Evolutionary conservation across 2,113 vertebrate species (phyloP).

Genomic region (Polyodon spathula): DNA sequence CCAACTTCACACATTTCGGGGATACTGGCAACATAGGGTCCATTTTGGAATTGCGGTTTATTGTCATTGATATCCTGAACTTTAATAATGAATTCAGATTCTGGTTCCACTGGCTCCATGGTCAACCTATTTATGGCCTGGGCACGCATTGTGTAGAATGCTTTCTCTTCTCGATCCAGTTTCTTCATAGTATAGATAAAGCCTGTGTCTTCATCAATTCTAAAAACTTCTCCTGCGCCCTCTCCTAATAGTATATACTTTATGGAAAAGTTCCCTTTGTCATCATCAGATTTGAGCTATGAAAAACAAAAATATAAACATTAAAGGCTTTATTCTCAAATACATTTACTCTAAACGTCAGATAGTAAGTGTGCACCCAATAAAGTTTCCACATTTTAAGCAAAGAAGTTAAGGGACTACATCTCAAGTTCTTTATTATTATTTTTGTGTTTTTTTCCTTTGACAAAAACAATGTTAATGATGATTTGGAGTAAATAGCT

Average conservation of each 20-base stretch:
- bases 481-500: too few relatives aligned
- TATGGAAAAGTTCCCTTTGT: constrained; percentile 60
- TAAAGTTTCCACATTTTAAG: too few relatives aligned
- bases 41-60: constrained; percentile 74
- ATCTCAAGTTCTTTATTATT: too few relatives aligned
- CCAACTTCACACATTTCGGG: constrained; percentile 86
- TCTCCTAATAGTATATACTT: constrained; percentile 70
- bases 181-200: constrained; percentile 60
- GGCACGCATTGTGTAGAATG: constrained; percentile 72
- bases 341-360: too few relatives aligned
- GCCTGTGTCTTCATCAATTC: constrained; percentile 63
- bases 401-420: too few relatives aligned
- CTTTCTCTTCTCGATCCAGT: constrained; percentile 74
- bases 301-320: constrained; percentile 21
- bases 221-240: constrained; percentile 68
- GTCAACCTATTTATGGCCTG: constrained; percentile 64
- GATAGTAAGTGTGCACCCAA: too few relatives aligned
- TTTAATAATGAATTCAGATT: constrained; percentile 83
- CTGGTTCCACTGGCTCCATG: constrained; percentile 65
- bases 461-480: too few relatives aligned
- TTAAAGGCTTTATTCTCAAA: too few relatives aligned
- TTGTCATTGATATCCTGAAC: constrained; percentile 88
- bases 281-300: constrained; percentile 74
- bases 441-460: too few relatives aligned
- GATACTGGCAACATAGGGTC: constrained; percentile 75